Evolutionary conservation across 2,113 vertebrate species (phyloP).

Genomic region (Thamnaconus septentrionalis): DNA sequence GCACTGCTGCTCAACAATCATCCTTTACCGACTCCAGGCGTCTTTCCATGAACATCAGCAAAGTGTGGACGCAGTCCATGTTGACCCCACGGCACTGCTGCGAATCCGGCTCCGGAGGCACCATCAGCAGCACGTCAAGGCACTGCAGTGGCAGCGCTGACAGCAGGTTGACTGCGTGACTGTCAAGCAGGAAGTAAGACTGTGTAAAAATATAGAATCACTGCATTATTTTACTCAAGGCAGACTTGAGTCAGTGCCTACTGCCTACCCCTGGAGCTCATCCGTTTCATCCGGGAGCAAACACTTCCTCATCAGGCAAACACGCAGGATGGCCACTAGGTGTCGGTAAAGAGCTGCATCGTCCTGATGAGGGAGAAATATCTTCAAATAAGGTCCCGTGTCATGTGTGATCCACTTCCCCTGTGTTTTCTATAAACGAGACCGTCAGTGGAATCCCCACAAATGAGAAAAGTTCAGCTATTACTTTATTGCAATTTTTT

Average conservation of each 20-base stretch:
- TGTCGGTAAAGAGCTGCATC: slow-evolving; percentile 77
- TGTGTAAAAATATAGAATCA: neutral
- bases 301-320: slow-evolving; percentile 75
- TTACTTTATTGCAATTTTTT: no score
- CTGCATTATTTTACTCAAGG: neutral
- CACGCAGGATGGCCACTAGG: slow-evolving; percentile 75
- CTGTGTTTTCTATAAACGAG: no score
- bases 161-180: slow-evolving; percentile 83
- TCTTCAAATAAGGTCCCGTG: no score
- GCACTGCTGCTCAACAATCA: neutral
- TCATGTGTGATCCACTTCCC: no score
- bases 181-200: slow-evolving; percentile 17
- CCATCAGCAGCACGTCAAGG: slow-evolving; percentile 76
- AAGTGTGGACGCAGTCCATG: slow-evolving; percentile 79
- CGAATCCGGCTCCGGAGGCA: slow-evolving; percentile 53
- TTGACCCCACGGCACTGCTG: slow-evolving; percentile 72
- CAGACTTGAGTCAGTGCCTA: neutral
- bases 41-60: slow-evolving; percentile 75
- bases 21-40: slow-evolving; percentile 65
- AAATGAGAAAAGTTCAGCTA: no score
- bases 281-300: slow-evolving; percentile 68
- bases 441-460: no score
- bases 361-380: slow-evolving; percentile 55
- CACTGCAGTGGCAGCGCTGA: slow-evolving; percentile 84
- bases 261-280: slow-evolving; percentile 76